phyloP scores from a whole-genome alignment of 2,113 vertebrate species.

The Gracilinanus agilis region DNA sequence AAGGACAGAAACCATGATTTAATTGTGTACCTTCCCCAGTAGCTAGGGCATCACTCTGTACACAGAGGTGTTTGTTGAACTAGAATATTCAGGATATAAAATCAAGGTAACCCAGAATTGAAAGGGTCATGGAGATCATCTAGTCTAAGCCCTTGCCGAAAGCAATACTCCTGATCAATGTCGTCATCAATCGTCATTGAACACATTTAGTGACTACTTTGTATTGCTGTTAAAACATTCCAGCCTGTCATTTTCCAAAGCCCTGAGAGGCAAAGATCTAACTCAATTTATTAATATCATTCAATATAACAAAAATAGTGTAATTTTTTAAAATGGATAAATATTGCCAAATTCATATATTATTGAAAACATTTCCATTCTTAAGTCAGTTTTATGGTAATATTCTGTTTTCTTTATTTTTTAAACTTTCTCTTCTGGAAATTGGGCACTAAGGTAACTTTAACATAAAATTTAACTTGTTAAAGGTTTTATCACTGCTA shows the following conservation, averaged over 20 bases:
- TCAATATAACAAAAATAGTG: background rate
- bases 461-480: background rate
- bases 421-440: background rate
- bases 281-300: background rate
- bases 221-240: background rate
- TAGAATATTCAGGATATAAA: background rate
- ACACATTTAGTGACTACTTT: background rate
- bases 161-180: background rate
- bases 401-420: background rate
- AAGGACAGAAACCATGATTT: background rate
- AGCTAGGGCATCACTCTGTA: background rate
- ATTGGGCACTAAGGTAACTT: background rate
- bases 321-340: background rate
- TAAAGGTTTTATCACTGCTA: slow-evolving; percentile 59
- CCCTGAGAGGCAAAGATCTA: too few relatives aligned
- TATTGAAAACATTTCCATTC: background rate
- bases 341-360: background rate
- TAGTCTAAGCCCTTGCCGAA: background rate
- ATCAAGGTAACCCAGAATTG: background rate
- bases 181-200: background rate
- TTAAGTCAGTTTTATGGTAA: background rate
- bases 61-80: background rate
- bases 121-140: background rate
- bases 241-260: background rate
- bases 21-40: background rate